Evolutionary conservation across 2,113 vertebrate genomes (phyloP).

Genomic region (cattle (Bos taurus)): ARS-UCD2.0 NC_037344.1:2826501-2827000

Average conservation of each 20-base stretch:
- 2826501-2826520: neutral
- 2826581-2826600: neutral
- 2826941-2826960: neutral
- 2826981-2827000: neutral
- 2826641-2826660: neutral
- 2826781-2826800: neutral
- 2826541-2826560: neutral
- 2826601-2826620: neutral
- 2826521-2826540: neutral
- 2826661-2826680: neutral
- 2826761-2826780: neutral
- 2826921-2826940: neutral
- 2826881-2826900: neutral
- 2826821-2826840: neutral
- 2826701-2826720: neutral
- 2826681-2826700: neutral
- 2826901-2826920: neutral
- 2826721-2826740: neutral
- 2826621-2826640: rapidly evolving
- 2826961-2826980: neutral
- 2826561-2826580: neutral
- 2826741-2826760: neutral
- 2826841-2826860: neutral
- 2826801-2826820: rapidly evolving
- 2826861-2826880: neutral